Percentiles rank a stretch among this genome's conserved stretches.
These are phyloP conservation scores for Drosophila picticornis DNA, from an alignment of 2,888 invertebrate genomes.

Conservation along the genomic window DNA sequence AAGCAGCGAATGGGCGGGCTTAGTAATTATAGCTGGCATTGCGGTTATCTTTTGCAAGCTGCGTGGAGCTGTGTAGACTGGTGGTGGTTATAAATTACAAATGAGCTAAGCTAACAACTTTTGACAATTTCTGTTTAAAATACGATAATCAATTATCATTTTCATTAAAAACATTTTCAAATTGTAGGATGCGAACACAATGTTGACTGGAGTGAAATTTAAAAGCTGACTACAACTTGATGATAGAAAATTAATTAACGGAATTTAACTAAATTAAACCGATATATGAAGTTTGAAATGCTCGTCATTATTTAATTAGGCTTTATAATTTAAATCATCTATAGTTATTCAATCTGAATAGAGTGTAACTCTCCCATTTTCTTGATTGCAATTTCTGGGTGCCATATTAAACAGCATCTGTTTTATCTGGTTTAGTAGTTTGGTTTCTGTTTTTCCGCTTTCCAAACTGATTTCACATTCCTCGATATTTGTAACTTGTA, in stretches of 20 bases:
- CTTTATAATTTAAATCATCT: not conserved
- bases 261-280: not conserved
- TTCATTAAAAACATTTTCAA: not conserved
- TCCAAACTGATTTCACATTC: not conserved
- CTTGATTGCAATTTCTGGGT: not conserved
- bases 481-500: not conserved
- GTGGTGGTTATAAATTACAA: constrained; percentile 10
- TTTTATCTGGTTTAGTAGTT: not conserved
- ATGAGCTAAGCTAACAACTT: constrained; percentile 27
- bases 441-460: not conserved
- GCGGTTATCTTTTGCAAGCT: not conserved
- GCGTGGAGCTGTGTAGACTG: not conserved
- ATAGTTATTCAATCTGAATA: not conserved
- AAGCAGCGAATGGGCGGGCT: constrained; percentile 3
- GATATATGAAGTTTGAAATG: not conserved
- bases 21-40: constrained; percentile 24
- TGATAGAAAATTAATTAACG: not conserved
- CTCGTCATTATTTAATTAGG: not conserved
- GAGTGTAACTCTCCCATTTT: not conserved
- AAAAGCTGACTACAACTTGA: not conserved
- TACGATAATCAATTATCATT: not conserved
- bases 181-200: no score
- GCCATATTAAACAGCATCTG: not conserved
- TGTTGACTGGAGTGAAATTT: not conserved
- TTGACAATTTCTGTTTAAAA: not conserved